Evolutionary conservation across 2,113 vertebrate species (phyloP).

Genomic region (Datnioides undecimradiatus): DNA sequence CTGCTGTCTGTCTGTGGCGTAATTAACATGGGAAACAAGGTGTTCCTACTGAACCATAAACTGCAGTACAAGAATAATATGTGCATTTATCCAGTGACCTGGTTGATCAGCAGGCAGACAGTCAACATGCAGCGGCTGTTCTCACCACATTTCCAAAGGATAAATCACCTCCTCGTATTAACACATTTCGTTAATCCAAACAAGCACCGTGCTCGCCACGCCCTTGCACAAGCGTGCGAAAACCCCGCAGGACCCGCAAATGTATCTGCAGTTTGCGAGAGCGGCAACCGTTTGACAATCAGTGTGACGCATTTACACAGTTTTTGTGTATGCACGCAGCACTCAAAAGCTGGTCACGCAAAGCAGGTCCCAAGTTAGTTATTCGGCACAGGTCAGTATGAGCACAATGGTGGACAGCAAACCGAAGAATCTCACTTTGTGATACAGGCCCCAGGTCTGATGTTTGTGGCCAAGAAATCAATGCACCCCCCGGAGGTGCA

Average conservation of each 20-base stretch:
- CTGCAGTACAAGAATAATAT: background rate
- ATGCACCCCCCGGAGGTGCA: background rate
- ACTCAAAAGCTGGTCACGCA: background rate
- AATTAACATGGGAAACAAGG: background rate
- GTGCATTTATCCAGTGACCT: background rate
- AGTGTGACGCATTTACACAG: too few species aligned
- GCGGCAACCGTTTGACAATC: background rate
- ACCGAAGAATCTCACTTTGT: background rate
- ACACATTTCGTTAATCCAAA: background rate
- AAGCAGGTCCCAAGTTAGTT: background rate
- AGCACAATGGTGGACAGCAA: background rate
- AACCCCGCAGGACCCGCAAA: background rate
- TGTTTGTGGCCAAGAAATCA: constrained; percentile 6
- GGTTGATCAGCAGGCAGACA: background rate
- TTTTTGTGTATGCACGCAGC: background rate
- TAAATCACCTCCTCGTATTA: background rate
- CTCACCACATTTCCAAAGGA: background rate
- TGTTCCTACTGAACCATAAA: background rate
- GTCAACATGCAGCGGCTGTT: background rate
- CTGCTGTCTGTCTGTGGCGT: background rate
- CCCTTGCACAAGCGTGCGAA: background rate
- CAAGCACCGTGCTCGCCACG: background rate
- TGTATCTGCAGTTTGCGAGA: background rate
- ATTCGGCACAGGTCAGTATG: background rate
- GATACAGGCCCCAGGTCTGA: background rate